Evolutionary conservation across 2,797 vertebrate genomes (phyloP), one percentile per base, ranked within the genome.

Genomic region (Helostoma temminkii): DNA sequence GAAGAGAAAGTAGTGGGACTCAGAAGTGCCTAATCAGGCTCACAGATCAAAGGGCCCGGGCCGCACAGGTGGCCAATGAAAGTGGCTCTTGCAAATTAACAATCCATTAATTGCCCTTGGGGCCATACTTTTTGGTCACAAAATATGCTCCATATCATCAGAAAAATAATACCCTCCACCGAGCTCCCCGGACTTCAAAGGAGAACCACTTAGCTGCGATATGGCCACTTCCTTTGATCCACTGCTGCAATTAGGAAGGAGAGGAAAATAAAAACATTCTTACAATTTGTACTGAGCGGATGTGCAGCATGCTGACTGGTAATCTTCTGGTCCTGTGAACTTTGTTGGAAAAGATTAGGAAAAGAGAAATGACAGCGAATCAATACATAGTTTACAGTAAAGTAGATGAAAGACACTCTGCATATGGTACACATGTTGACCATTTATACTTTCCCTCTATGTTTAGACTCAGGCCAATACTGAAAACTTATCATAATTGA

Each of bases 131-230:
- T 88, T 83, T 71, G 87, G 92, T 90, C 83, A 79, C 86, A 85
- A 91, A 92, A 90, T 90, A 90, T 89, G 89, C 86, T 90, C 88
- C 83, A 86, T 91, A 93, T 91, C 91, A 89, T 92, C 81, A 82
- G 89, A 93, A 93, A 91, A 91, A 90, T 84, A 91, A 91, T 81
- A 76, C 81, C 90, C 90, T 91, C 83, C 82, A 83, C 88, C 21
- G 15, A 57, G 82, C 64, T 77, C 66, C 91, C 14, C n/a, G 69
- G 80, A 92, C 90, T 93, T 93, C 90, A 94, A 92, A 94, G 86
- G 37, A 57, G 78, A 89, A 66, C 71, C 64, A 71, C 83, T 89
- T 88, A 88, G 88, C 78, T 62, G 72, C 18, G 87, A 91, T 91
- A 88, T 25, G 71, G 84, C 83, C 53, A 15, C 46, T 65, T 80